Evolutionary conservation across 2,888 invertebrate genomes (phyloP), one percentile per base, ranked within the genome.

Genomic region (Corythucha ciliata): DNA sequence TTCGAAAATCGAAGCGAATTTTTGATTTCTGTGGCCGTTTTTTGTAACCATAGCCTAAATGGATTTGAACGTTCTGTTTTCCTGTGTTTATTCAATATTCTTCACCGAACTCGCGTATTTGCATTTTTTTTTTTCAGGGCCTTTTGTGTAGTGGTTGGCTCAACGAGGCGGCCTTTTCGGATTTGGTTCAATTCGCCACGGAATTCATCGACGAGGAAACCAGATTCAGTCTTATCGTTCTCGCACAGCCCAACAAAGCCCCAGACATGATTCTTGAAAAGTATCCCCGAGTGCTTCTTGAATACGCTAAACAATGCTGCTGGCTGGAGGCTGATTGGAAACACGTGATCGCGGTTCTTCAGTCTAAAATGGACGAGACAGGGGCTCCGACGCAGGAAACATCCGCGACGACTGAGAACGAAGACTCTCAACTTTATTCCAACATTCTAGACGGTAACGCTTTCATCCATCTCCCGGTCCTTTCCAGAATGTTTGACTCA

Each of bases 291-390:
- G 76, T 75, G 61, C 64, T 80, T 25, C 67, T 80, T 57, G 76
- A 78, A 51, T 81, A 78, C 64, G 78, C 78, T 40, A 79, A 80
- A 73, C 81, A 57, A 66, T 69, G 40, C 70, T 71, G 52, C 63
- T 61, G 4, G 65, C 63, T 58, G 65, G 67, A 18, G n/a, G 68
- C 69, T 32, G 72, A 73, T 54, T 71, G 71, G 70, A 70, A 70
- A 59, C 66, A 67, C 48, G 55, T 72, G 29, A 66, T 72, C 36
- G 63, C 65, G 2, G 64, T 65, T 2, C 56, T 72, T 8, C 72
- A 73, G 51, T 61, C 66, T 46, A 66, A 68, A 58, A 53, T 59
- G 24, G 59, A 62, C 41, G 55, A 59, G 16, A 59, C 62, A 34
- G 45, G 51, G 2, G 49, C 29, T n/a, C n/a, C n/a, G n/a, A n/a